Conservation (phyloP, 2,888 invertebrate species). For the Pandemis cinnamomeana region DNA sequence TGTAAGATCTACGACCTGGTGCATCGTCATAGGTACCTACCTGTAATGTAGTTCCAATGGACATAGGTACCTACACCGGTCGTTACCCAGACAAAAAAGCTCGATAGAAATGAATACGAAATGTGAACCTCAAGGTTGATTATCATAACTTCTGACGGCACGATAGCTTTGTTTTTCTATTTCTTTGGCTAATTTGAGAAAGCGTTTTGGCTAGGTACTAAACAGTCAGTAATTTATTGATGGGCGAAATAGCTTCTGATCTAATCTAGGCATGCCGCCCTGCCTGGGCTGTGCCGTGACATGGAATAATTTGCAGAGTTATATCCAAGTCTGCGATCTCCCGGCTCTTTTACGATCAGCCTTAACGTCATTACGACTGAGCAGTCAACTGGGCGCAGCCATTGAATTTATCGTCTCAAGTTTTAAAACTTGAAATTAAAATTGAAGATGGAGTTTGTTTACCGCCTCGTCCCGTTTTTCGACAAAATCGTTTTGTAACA, state of each 20-base stretch:
- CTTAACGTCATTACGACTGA: conserved; percentile 26
- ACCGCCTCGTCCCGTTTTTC: neutral
- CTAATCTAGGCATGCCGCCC: conserved; percentile 30
- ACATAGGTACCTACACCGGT: no score
- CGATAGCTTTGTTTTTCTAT: neutral
- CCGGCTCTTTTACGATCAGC: conserved; percentile 27
- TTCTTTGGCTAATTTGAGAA: conserved; percentile 6
- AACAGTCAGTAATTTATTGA: conserved; percentile 26
- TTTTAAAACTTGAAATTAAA: conserved; percentile 35
- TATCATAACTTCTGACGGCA: neutral
- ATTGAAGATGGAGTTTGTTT: conserved; percentile 2
- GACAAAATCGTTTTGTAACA: neutral
- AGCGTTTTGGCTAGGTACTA: conserved; percentile 1
- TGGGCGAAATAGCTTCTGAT: conserved; percentile 34
- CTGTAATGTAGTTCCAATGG: neutral
- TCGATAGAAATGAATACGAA: neutral
- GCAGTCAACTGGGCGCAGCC: conserved; percentile 23
- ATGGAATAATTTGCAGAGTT: conserved; percentile 34
- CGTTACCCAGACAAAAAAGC: neutral
- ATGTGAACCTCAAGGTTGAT: neutral
- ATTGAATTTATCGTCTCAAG: conserved; percentile 24
- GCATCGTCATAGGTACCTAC: neutral
- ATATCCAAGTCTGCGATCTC: conserved; percentile 38
- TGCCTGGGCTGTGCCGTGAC: conserved; percentile 34
- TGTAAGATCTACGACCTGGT: no score